A percentile compares a stretch with the other conserved stretches of the same genome.
Evolutionary conservation across 2,888 invertebrate genomes (phyloP).

Genomic region (Ctenicera cuprea): DNA sequence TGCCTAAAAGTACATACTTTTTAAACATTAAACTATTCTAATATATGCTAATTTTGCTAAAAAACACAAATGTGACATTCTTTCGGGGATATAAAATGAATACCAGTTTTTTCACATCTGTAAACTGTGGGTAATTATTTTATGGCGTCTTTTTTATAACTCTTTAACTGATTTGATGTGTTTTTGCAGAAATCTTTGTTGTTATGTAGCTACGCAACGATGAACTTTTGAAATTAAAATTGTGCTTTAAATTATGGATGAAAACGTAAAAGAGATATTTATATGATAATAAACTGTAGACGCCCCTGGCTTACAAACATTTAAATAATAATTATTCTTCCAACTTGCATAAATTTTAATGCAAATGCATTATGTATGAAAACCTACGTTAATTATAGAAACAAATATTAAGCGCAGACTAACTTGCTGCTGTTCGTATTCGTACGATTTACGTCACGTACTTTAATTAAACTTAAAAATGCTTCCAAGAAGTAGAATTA

Average conservation of each 20-base stretch:
- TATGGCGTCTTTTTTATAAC: background rate
- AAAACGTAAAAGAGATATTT: no score
- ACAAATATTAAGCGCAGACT: no score
- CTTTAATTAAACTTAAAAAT: no score
- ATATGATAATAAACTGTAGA: no score
- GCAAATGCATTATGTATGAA: no score
- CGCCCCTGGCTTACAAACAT: background rate
- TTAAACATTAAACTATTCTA: constrained; percentile 27
- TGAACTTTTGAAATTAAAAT: no score
- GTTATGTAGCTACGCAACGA: no score
- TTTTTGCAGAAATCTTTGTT: background rate
- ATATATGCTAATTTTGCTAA: constrained; percentile 35
- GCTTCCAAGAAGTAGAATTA: no score
- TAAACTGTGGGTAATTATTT: background rate
- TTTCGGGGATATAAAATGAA: background rate
- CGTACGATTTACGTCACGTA: no score
- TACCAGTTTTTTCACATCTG: constrained; percentile 4
- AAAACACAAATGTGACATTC: constrained; percentile 29
- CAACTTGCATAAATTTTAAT: constrained; percentile 4
- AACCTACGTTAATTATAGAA: no score
- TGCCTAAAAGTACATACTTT: constrained; percentile 8
- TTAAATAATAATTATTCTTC: background rate
- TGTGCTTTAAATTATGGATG: no score
- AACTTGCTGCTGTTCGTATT: no score
- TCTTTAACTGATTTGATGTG: background rate